Base-by-base conservation (phyloP, 35 echinoderm and acorn worm genomes). In the Anneissia japonica region DNA sequence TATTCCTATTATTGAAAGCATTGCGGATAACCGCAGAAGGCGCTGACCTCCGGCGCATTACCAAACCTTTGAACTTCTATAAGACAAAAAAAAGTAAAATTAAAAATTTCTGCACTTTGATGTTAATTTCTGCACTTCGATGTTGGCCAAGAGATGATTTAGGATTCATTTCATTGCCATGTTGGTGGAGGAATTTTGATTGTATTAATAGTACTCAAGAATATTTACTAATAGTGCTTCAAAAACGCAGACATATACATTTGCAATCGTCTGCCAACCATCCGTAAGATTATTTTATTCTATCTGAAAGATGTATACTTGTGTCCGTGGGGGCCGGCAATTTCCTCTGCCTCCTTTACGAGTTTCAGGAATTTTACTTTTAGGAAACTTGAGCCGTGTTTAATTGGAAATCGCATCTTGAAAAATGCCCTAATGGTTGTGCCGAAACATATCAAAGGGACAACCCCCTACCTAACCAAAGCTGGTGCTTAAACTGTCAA, bases 11-110 rank as follows among this genome's bases (percentile, higher is more conserved):
- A 26, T 73, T 84, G 81, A 88, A 51, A 19, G 86, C 86, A 76
- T 46, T 93, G 39, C 74, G 80, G 81, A 93, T 55, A 13, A 87
- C 91, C 31, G 86, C 46, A 13, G 91, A 72, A 0, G 91, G 91
- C 21, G 91, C 91, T 19, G 91, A 93, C 38, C 77, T 83, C 78
- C 91, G 78, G 31, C 91, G 30, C 26, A 82, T 74, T 26, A 86
- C 86, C 21, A 87, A 36, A 26, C 79, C 46, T 75, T 93, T 93
- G 77, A 93, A 93, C 39, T 87, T 93, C 91, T 93, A 31, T 23
- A 87, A 77, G 19, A 73, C 46, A 84, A 7, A 81, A 34, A 74
- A 37, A 30, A 43, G n/a, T n/a, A n/a, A n/a, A n/a, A n/a, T n/a
- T n/a, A n/a, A n/a, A n/a, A n/a, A n/a, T n/a, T n/a, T n/a, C n/a